Evolutionary conservation across 2,888 invertebrate species (phyloP).

Genomic region (Exocentrus adspersus): DNA sequence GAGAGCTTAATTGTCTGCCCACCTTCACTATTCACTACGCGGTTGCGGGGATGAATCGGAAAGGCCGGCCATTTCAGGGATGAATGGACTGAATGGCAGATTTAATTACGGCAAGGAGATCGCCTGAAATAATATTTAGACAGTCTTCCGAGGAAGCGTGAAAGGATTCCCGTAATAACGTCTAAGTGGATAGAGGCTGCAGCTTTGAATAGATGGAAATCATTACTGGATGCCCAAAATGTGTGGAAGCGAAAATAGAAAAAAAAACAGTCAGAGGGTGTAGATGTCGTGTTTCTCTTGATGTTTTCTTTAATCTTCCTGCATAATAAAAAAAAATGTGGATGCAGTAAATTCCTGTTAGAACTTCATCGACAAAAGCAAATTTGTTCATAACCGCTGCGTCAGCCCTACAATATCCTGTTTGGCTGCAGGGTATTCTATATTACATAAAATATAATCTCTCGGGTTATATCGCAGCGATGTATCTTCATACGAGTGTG

Average conservation of each 20-base stretch:
- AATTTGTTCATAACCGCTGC: not conserved
- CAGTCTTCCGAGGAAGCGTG: slow-evolving; percentile 43
- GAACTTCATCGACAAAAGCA: not conserved
- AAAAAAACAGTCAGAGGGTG: no score
- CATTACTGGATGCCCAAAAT: not conserved
- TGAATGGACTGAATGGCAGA: slow-evolving; percentile 44
- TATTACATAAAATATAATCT: slow-evolving; percentile 19
- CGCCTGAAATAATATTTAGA: slow-evolving; percentile 57
- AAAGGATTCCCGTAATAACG: slow-evolving; percentile 28
- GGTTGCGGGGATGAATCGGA: slow-evolving; percentile 15
- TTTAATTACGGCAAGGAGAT: slow-evolving; percentile 54
- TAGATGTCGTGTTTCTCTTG: no score
- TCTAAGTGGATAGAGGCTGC: slow-evolving; percentile 15
- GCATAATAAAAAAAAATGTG: no score
- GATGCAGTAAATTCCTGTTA: not conserved
- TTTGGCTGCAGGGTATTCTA: not conserved
- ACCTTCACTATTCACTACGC: slow-evolving; percentile 28
- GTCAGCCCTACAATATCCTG: not conserved
- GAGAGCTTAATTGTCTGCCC: slow-evolving; percentile 48
- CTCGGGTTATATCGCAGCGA: slow-evolving; percentile 21
- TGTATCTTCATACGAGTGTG: slow-evolving; percentile 43
- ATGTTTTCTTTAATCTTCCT: no score
- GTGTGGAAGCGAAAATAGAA: not conserved
- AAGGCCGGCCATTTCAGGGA: slow-evolving; percentile 14
- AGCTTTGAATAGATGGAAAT: slow-evolving; percentile 11